Conservation (phyloP, 2,797 vertebrate species). For the Lepus oiostolus region DNA sequence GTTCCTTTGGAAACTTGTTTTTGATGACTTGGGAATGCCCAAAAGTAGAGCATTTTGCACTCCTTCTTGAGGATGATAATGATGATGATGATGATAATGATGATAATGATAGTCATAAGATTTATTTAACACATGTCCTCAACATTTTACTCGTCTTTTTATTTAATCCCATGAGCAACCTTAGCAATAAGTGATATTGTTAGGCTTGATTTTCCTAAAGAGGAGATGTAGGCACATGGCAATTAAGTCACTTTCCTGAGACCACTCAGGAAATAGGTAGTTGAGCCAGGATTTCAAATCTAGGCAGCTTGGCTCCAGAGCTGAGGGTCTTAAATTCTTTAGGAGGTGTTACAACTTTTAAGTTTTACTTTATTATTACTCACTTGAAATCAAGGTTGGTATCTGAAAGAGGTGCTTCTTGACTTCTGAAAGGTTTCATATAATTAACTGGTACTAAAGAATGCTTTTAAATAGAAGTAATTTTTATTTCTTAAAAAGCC, state of each 20-base stretch:
- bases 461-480: conserved; percentile 54
- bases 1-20: conserved; percentile 52
- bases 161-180: conserved; percentile 47
- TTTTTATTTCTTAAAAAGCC: conserved; percentile 36
- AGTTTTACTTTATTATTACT: conserved; percentile 53
- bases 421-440: conserved; percentile 28
- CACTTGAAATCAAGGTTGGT: conserved; percentile 63
- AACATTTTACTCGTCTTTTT: conserved; percentile 58
- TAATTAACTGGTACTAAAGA: conserved; percentile 52
- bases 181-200: conserved; percentile 53
- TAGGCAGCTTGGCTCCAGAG: background rate
- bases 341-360: conserved; percentile 18
- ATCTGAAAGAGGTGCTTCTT: conserved; percentile 56
- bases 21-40: conserved; percentile 37
- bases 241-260: background rate
- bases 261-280: background rate
- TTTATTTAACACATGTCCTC: conserved; percentile 42
- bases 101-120: background rate
- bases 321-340: conserved; percentile 50
- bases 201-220: conserved; percentile 35
- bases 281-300: conserved; percentile 41
- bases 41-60: conserved; percentile 32
- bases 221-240: conserved; percentile 45
- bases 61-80: background rate
- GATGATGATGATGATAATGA: background rate